Conservation (phyloP, 2,113 vertebrate genomes). For the Columba janthina region DNA sequence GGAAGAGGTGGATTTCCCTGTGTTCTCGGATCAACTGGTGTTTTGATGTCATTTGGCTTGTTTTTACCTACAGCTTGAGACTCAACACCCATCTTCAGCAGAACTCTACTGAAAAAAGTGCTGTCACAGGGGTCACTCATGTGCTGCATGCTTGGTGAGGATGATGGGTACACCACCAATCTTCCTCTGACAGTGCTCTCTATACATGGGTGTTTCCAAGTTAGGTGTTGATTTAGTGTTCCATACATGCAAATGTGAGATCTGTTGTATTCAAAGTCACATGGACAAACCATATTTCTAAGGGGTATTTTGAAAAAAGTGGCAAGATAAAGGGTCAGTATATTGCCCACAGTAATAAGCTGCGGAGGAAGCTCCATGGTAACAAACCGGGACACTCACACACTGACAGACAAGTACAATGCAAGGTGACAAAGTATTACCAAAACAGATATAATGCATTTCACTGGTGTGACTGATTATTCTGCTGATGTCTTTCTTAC, state of each 20-base stretch:
- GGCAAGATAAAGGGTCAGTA: not conserved
- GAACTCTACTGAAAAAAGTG: not conserved
- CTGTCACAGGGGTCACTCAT: not conserved
- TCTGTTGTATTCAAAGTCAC: accelerated
- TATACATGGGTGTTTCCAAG: not conserved
- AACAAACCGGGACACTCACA: not conserved
- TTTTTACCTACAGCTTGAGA: not conserved
- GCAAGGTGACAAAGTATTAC: not conserved
- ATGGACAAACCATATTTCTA: not conserved
- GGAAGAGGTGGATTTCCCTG: not conserved
- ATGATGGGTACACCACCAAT: accelerated
- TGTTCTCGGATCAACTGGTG: not conserved
- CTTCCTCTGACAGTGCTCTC: not conserved
- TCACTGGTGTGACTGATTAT: not conserved
- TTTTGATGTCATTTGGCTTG: not conserved
- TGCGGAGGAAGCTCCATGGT: not conserved
- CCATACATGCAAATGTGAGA: not conserved
- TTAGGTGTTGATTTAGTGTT: not conserved
- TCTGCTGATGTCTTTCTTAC: not conserved
- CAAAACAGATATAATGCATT: not conserved
- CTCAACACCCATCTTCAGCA: not conserved
- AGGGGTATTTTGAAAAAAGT: not conserved
- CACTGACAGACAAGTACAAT: not conserved
- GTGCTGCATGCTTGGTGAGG: not conserved
- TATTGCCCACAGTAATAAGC: not conserved